Base-by-base conservation (phyloP, 2,797 vertebrate genomes). In the Notoglanidium macrostoma region DNA sequence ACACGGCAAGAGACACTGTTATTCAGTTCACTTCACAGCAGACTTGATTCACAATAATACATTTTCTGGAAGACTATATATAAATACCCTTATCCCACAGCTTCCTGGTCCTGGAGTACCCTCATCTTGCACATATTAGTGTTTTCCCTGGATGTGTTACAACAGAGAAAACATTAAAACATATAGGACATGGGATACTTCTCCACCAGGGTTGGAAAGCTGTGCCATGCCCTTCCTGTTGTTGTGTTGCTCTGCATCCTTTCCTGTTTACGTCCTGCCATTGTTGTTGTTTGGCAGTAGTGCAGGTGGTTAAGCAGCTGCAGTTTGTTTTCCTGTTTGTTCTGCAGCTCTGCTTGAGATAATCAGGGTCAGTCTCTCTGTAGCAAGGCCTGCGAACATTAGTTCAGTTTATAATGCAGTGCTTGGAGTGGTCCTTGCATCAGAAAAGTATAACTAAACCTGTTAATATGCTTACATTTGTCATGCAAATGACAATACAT, bases 301-400 rank as follows among this genome's bases (percentile, higher is more conserved):
- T 72, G 35, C 46, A 61, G 26, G 70, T 85, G 67, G 59, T 82
- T 35, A 86, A 77, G 57, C 83, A 32, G 67, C 54, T 63, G 9
- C 68, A 79, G 9, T 2, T 21, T 17, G 55, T 86, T 86, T 79
- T 77, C 59, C 57, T 84, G 35, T 86, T 90, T 61, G 19, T 54
- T 83, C 11, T 54, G 46, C 49, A 70, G 44, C 19, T 32, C 61
- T 21, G 61, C 35, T 49, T 21, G 72, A 57, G 17, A 73, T 78
- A 51, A 70, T 79, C 23, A 54, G 40, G 29, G 70, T 70, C 63
- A 81, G 67, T 87, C 46, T 65, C 35, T 11, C 55, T 68, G 72
- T 7, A 32, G 29, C 23, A 12, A 14, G 46, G 19, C 9, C 19
- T 49, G 78, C 35, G 29, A 17, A 17, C 57, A 81, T 61, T n/a